Conservation (phyloP, 2,888 invertebrate species). For the Phanerotoma sp. region DNA sequence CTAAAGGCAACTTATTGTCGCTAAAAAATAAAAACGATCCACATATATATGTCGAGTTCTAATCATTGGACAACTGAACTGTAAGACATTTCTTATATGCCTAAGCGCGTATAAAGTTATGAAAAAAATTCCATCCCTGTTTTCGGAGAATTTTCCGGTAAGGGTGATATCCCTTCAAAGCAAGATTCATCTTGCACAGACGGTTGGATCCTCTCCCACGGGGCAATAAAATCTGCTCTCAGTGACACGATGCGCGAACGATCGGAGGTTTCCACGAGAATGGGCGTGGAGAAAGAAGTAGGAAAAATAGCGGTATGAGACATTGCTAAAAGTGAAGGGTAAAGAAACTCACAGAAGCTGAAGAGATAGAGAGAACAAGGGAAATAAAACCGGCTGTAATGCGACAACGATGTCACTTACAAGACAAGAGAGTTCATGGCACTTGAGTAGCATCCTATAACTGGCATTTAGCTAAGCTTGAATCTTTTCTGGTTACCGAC, state of each 20-base stretch:
- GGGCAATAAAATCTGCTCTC: conserved; percentile 27
- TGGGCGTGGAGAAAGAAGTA: conserved; percentile 16
- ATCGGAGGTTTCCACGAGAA: conserved; percentile 19
- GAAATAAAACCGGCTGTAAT: conserved; percentile 29
- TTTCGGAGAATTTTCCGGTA: background rate
- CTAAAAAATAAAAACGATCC: background rate
- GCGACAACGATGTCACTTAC: conserved; percentile 29
- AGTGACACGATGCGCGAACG: conserved; percentile 28
- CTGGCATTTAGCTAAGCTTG: conserved; percentile 4
- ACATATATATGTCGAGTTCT: background rate
- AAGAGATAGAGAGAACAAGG: conserved; percentile 10
- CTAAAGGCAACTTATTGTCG: too few relatives aligned
- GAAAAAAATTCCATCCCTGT: background rate
- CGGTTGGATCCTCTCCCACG: conserved; percentile 9
- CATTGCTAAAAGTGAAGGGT: background rate
- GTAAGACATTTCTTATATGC: too few relatives aligned
- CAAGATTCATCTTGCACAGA: conserved; percentile 12
- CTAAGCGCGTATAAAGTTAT: background rate
- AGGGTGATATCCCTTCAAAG: background rate
- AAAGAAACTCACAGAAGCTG: background rate
- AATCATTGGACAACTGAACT: too few relatives aligned
- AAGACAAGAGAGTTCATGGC: conserved; percentile 27
- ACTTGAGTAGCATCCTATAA: conserved; percentile 28
- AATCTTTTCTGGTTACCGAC: too few relatives aligned
- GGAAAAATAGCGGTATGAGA: background rate